Conservation (phyloP, 2,113 vertebrate genomes). For the Xiphorhynchus elegans region DNA sequence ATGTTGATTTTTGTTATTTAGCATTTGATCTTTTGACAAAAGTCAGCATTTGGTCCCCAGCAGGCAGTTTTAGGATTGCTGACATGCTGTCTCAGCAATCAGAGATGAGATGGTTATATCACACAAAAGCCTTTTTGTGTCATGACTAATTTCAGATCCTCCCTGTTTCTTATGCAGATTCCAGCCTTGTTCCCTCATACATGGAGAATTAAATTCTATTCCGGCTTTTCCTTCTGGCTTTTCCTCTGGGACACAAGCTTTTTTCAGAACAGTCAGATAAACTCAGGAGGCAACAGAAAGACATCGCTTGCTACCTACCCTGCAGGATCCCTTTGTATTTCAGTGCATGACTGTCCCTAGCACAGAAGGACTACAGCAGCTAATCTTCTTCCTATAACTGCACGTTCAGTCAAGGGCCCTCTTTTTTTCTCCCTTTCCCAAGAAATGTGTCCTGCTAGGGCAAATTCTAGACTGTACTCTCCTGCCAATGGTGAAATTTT, state of each 20-base stretch:
- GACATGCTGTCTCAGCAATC: neutral
- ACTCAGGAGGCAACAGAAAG: neutral
- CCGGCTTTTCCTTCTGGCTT: neutral
- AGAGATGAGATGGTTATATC: neutral
- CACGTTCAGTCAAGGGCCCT: neutral
- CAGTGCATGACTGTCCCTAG: neutral
- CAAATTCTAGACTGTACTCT: neutral
- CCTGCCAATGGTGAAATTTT: neutral
- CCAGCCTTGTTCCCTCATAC: neutral
- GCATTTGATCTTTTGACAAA: neutral
- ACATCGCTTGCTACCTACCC: neutral
- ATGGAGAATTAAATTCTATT: neutral
- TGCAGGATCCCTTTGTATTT: neutral
- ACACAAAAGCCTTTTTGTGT: slow-evolving; percentile 41
- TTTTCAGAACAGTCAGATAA: neutral
- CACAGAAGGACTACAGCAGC: neutral
- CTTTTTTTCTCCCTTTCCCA: neutral
- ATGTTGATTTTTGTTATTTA: neutral
- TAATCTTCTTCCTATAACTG: neutral
- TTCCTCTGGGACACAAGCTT: neutral
- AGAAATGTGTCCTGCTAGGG: neutral
- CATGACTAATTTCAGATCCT: slow-evolving; percentile 4
- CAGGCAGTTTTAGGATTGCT: neutral
- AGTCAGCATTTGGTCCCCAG: neutral
- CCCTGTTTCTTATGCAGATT: neutral